A percentile compares a stretch with the other conserved stretches of the same genome.
Conservation (phyloP, 2,888 invertebrate species). For the Mesorhabditis sp. region DNA sequence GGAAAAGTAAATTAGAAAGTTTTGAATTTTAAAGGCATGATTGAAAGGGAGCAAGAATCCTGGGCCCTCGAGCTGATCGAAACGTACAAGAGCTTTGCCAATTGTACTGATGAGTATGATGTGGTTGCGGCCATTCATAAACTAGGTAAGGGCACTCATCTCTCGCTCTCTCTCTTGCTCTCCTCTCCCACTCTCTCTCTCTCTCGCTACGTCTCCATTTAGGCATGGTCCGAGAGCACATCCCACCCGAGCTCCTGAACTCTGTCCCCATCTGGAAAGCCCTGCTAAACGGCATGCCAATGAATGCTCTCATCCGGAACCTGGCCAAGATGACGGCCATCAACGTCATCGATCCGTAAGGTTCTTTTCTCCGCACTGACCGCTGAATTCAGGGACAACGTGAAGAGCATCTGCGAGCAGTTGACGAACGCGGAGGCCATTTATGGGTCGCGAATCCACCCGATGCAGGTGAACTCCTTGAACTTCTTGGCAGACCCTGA, state of each 20-base stretch:
- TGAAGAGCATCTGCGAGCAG: slow-evolving; percentile 40
- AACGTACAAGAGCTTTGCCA: slow-evolving; percentile 27
- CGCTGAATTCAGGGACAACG: slow-evolving; percentile 16
- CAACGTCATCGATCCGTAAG: slow-evolving; percentile 40
- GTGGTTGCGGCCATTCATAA: slow-evolving; percentile 26
- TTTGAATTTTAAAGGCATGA: not conserved
- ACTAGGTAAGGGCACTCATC: slow-evolving; percentile 15
- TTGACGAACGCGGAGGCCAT: slow-evolving; percentile 44
- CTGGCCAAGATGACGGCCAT: slow-evolving; percentile 58
- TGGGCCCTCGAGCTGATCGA: slow-evolving; percentile 37
- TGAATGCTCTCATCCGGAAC: slow-evolving; percentile 60
- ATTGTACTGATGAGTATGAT: slow-evolving; percentile 22
- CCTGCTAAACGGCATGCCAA: slow-evolving; percentile 58
- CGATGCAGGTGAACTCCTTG: slow-evolving; percentile 52
- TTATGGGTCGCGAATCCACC: slow-evolving; percentile 58
- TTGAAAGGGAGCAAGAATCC: not conserved
- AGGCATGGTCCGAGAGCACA: slow-evolving; percentile 69
- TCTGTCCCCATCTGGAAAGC: slow-evolving; percentile 58
- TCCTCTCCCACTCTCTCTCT: no score
- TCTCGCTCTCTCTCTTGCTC: not conserved
- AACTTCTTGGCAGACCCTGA: not conserved
- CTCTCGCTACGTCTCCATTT: not conserved
- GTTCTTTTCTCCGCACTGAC: not conserved
- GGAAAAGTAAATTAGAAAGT: slow-evolving; percentile 14
- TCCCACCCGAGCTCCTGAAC: slow-evolving; percentile 71